Conservation (phyloP, 2,888 invertebrate genomes). For the Syrista parreyssii region DNA sequence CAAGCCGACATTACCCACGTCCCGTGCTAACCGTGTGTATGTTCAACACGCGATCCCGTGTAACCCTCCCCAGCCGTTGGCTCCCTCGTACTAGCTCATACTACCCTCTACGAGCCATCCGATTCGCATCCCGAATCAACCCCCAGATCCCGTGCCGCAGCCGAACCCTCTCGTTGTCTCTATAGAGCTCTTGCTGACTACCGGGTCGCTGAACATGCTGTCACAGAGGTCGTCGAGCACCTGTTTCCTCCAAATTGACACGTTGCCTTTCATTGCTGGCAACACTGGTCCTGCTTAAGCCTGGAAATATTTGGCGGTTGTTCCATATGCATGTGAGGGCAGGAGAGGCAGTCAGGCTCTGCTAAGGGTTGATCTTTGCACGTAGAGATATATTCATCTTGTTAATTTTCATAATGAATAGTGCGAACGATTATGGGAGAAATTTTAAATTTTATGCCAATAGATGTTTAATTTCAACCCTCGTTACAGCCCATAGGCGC, state of each 20-base stretch:
- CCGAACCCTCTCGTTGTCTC: conserved; percentile 27
- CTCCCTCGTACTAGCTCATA: not conserved
- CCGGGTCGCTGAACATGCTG: conserved; percentile 51
- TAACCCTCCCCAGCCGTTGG: conserved; percentile 49
- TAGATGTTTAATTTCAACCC: not conserved
- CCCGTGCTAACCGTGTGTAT: conserved; percentile 57
- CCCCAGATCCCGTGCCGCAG: conserved; percentile 20
- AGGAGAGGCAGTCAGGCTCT: not conserved
- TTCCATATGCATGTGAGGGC: not conserved
- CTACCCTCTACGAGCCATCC: not conserved
- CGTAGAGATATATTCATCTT: not conserved
- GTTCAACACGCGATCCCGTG: conserved; percentile 62
- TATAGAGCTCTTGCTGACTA: conserved; percentile 45
- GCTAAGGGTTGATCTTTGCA: not conserved
- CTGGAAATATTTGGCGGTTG: not conserved
- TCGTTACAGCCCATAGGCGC: not conserved
- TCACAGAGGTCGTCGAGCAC: conserved; percentile 61
- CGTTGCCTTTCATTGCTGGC: conserved; percentile 40
- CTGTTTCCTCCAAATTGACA: conserved; percentile 62
- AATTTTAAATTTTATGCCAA: too few species aligned
- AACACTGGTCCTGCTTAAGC: not conserved
- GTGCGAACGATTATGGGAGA: not conserved
- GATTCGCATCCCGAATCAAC: not conserved
- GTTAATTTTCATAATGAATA: not conserved
- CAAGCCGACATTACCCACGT: conserved; percentile 31